Base-by-base conservation (phyloP, 53 echinoderm and acorn worm genomes). In the Astropecten irregularis region DNA sequence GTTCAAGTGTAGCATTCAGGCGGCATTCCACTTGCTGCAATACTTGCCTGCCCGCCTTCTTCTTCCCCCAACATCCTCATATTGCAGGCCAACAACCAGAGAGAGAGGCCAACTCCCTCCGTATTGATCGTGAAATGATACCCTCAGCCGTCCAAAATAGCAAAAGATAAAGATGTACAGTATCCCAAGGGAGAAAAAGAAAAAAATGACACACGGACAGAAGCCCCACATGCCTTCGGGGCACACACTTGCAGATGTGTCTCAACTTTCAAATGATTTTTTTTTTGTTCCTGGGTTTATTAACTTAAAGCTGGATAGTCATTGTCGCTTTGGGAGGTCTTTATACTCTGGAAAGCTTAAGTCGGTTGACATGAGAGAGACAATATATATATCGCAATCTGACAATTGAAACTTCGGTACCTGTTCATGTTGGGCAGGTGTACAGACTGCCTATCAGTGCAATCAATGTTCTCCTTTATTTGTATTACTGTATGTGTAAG, bases 111-210 rank as follows among this genome's bases (percentile, higher is more conserved):
- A 4, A 0, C 62, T 31, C 26, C 38, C 25, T 38, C 11, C 33
- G 9, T 61, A 79, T 79, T 79, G 79, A 79, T 79, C 62, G 62
- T 32, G 42, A 27, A 69, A 58, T 84, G 71, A 69, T 69, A 69
- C 53, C 67, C 29, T 32, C 69, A 28, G 44, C 69, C 36, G 18
- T 9, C 48, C 4, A 23, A 49, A 63, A 34, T 38, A 32, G 30
- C 18, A 25, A 63, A 29, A 52, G 69, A 82, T 8, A 82, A 21
- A 66, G 18, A 49, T 26, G 61, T 33, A 66, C 33, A 66, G 51
- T 18, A 33, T 26, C 2, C 20, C 34, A n/a, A n/a, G n/a, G 21
- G 44, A 44, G 37, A 49, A 40, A 36, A 10, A 10, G 66, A 31
- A 7, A 1, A 11, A 10, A 16, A 77, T 7, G 18, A 33, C 9